A percentile compares a stretch with the other conserved stretches of the same genome.
These are phyloP conservation scores for Brachypodius melanocephalos DNA, from an alignment of 2,113 vertebrate genomes.

Conservation along the genomic window DNA sequence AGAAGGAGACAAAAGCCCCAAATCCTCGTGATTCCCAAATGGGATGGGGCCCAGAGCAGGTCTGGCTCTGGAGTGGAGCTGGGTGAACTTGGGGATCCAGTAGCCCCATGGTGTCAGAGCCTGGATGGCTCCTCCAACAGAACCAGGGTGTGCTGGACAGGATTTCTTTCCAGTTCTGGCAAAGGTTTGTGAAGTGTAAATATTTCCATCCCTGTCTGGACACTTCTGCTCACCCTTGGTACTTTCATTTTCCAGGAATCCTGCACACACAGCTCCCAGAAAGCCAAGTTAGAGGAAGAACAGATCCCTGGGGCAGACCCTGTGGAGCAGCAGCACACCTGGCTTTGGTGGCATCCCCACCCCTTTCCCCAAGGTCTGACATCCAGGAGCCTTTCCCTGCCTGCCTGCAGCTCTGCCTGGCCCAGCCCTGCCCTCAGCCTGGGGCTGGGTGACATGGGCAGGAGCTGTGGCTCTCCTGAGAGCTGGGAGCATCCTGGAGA, in stretches of 20 bases:
- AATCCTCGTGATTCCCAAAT: background rate
- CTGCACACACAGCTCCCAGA: background rate
- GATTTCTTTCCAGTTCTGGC: background rate
- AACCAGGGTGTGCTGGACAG: background rate
- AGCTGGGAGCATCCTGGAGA: background rate
- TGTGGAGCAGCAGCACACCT: background rate
- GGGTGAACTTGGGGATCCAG: background rate
- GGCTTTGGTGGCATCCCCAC: too few species aligned
- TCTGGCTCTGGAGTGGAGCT: background rate
- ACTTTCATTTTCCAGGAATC: background rate
- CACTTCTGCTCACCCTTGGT: background rate
- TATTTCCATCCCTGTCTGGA: background rate
- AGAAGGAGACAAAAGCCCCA: background rate
- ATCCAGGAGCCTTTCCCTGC: background rate
- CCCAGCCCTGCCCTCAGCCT: background rate
- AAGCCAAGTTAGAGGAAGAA: rapidly evolving
- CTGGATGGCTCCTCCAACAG: background rate
- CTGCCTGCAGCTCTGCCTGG: background rate
- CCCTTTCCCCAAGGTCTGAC: rapidly evolving
- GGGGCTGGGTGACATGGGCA: background rate
- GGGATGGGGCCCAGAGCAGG: background rate
- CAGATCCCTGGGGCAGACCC: background rate
- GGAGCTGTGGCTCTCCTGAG: background rate
- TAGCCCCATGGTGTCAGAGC: rapidly evolving
- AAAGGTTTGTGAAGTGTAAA: background rate